A percentile compares a stretch with the other conserved stretches of the same genome.
Evolutionary conservation across 2,888 invertebrate genomes (phyloP).

Genomic region (Drosophila stalkeri): DNA sequence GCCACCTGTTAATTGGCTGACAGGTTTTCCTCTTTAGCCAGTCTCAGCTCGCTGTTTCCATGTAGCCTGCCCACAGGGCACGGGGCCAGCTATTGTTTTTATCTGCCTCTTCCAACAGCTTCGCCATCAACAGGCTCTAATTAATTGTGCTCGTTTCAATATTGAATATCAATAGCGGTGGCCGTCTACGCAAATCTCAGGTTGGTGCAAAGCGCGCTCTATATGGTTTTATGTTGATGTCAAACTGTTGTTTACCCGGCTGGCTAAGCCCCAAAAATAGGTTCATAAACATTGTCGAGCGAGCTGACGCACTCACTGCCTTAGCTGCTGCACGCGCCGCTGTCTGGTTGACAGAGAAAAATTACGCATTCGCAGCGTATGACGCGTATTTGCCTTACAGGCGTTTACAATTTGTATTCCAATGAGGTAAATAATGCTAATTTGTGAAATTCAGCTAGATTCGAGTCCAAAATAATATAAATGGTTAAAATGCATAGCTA

Average conservation of each 20-base stretch:
- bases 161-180: conserved; percentile 19
- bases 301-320: conserved; percentile 61
- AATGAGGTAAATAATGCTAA: not conserved
- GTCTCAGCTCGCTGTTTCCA: conserved; percentile 18
- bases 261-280: conserved; percentile 55
- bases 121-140: conserved; percentile 76
- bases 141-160: conserved; percentile 82
- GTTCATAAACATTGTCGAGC: conserved; percentile 57
- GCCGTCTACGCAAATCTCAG: conserved; percentile 73
- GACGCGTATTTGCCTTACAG: conserved; percentile 22
- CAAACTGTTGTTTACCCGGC: conserved; percentile 42
- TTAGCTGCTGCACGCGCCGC: conserved; percentile 58
- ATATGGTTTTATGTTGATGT: conserved; percentile 14
- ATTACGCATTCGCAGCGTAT: conserved; percentile 67
- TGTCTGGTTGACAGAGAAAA: conserved; percentile 1
- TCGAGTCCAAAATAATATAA: not conserved
- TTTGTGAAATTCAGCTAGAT: not conserved
- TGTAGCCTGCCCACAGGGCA: conserved; percentile 7
- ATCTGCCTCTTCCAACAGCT: conserved; percentile 12
- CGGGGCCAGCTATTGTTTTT: conserved; percentile 61
- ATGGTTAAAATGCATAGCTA: not conserved
- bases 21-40: conserved; percentile 53
- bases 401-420: not conserved
- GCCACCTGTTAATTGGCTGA: conserved; percentile 74
- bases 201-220: conserved; percentile 45